Percentiles rank a stretch among this genome's conserved stretches.
These are phyloP conservation scores for Tonatia bakeri DNA, from an alignment of 2,113 vertebrate genomes.

Conservation along the genomic window DNA sequence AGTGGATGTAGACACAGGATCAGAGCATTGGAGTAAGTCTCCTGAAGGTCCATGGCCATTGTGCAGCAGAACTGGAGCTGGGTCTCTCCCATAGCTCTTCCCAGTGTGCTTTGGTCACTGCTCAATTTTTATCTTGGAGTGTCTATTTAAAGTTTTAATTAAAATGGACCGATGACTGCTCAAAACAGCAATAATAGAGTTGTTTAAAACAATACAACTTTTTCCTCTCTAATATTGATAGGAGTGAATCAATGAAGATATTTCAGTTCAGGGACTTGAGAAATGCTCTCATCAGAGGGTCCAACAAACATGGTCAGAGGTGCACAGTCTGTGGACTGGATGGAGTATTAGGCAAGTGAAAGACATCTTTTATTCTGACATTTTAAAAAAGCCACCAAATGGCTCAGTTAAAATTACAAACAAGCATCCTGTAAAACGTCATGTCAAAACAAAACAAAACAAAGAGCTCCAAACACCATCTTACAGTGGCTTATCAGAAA, in stretches of 20 bases:
- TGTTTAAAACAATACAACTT: neutral
- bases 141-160: conserved; percentile 20
- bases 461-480: neutral
- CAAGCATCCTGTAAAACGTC: conserved; percentile 29
- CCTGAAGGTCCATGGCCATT: neutral
- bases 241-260: neutral
- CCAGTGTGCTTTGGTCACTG: neutral
- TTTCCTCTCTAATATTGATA: neutral
- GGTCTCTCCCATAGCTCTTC: neutral
- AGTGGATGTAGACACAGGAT: neutral
- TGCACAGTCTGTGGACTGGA: neutral
- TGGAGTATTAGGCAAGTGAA: neutral
- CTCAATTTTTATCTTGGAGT: neutral
- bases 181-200: neutral
- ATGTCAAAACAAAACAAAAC: conserved; percentile 1
- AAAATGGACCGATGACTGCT: neutral
- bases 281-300: neutral
- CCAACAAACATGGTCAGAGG: neutral
- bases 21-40: neutral
- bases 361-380: neutral
- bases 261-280: neutral
- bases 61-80: neutral
- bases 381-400: neutral
- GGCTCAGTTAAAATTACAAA: conserved; percentile 23
- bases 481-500: neutral